Percentiles rank a stretch among this genome's conserved stretches.
phyloP scores from a whole-genome alignment of 2,113 vertebrate species.

The Grammomys dolichurus region DNA sequence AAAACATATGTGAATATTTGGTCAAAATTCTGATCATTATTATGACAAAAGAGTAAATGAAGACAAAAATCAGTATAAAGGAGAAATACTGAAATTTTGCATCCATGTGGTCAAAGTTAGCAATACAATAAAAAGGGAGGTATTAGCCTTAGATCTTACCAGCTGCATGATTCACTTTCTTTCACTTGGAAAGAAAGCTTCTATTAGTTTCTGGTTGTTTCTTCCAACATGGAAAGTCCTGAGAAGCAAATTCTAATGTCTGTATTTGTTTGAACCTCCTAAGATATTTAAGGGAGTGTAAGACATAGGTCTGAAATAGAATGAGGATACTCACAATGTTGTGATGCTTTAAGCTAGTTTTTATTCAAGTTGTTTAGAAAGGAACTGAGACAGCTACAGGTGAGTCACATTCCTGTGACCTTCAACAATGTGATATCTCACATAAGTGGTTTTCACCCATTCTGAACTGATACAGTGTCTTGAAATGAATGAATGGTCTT shows the following conservation, averaged over 20 bases:
- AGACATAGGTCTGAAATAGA: background rate
- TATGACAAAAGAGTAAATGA: background rate
- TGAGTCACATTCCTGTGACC: conserved; percentile 23
- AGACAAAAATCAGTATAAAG: too few species aligned
- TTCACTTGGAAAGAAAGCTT: background rate
- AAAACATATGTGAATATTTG: background rate
- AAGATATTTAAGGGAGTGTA: background rate
- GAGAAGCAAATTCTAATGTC: background rate
- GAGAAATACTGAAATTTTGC: background rate
- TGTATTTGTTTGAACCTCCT: background rate
- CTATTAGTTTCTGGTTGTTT: background rate
- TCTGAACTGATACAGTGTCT: conserved; percentile 15
- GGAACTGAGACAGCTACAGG: background rate
- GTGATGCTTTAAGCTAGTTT: background rate
- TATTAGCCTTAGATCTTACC: background rate
- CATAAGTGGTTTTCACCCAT: background rate
- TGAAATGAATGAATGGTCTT: conserved; percentile 57
- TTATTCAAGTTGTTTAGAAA: background rate
- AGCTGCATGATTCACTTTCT: background rate
- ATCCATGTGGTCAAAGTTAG: background rate
- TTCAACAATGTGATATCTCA: conserved; percentile 38
- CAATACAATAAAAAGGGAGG: background rate
- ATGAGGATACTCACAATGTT: background rate
- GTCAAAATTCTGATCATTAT: too few species aligned
- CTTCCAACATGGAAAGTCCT: background rate